These are phyloP conservation scores for Aegithalos caudatus DNA, from an alignment of 2,113 vertebrate species.

Conservation along the genomic window DNA sequence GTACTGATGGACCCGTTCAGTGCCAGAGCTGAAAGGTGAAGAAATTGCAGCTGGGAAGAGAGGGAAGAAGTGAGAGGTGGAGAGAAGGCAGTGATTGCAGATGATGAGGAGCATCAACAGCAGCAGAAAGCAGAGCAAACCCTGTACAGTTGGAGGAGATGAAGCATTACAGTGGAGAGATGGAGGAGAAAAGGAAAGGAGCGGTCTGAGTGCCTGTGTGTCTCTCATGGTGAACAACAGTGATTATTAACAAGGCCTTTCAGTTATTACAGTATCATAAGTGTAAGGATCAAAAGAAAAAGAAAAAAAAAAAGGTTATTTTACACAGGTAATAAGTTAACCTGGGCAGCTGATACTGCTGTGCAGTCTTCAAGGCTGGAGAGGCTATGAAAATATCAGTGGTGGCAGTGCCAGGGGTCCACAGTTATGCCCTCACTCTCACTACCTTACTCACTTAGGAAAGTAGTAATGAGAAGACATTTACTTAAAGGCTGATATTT, in stretches of 20 bases:
- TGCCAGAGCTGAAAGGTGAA: neutral
- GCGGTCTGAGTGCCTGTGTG: fast-evolving
- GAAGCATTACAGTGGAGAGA: neutral
- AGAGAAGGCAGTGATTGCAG: neutral
- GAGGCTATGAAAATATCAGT: neutral
- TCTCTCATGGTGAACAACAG: neutral
- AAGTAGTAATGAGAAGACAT: neutral
- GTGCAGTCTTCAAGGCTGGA: neutral
- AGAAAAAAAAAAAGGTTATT: neutral
- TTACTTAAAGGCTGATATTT: slow-evolving; percentile 33
- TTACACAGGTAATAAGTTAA: neutral
- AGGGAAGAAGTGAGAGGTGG: neutral
- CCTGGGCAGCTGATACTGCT: neutral
- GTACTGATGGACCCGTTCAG: neutral
- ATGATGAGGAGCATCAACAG: fast-evolving
- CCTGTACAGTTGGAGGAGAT: neutral
- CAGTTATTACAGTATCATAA: neutral
- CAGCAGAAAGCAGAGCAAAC: neutral
- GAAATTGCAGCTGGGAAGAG: neutral
- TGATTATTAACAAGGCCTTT: fast-evolving
- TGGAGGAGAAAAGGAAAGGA: neutral
- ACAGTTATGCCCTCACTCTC: neutral
- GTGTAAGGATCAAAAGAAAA: neutral
- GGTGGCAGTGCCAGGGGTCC: neutral
- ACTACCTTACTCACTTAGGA: neutral